A percentile compares a stretch with the other conserved stretches of the same genome.
phyloP scores from a whole-genome alignment of 2,113 vertebrate genomes.

The Riparia riparia region DNA sequence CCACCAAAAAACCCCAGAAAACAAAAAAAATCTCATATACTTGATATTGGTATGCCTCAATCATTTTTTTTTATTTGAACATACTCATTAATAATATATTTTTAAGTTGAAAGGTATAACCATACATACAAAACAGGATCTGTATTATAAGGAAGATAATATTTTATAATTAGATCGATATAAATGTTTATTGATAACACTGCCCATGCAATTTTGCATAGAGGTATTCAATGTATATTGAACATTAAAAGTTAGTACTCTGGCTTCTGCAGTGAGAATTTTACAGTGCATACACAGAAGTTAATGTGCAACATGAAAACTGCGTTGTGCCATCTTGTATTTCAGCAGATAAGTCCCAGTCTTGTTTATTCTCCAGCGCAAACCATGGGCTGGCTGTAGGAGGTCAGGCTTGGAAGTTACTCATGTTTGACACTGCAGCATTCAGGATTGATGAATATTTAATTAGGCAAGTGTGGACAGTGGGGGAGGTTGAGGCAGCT shows the following conservation, averaged over 20 bases:
- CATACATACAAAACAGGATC: not conserved
- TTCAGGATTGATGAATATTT: conserved; percentile 76
- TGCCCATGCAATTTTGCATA: not conserved
- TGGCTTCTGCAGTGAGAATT: not conserved
- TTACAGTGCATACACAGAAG: not conserved
- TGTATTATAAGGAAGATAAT: not conserved
- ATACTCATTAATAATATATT: not conserved
- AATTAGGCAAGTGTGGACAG: not conserved
- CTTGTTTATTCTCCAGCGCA: conserved; percentile 10
- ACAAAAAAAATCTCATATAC: not conserved
- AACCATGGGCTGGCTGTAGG: conserved; percentile 10
- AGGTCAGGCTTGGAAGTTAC: conserved; percentile 62
- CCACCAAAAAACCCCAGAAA: not conserved
- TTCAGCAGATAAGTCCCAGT: not conserved
- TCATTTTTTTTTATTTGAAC: not conserved
- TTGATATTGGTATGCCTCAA: not conserved
- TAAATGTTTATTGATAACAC: not conserved
- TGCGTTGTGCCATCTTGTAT: conserved; percentile 38
- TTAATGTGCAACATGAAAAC: conserved; percentile 23
- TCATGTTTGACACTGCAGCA: conserved; percentile 2
- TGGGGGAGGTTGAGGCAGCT: conserved; percentile 8
- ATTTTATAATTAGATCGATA: not conserved
- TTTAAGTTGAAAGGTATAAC: not conserved
- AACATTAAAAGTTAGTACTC: not conserved
- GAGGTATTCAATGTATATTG: not conserved